Base-by-base conservation (phyloP, 2,797 vertebrate genomes). In the Gobionotothen gibberifrons region DNA sequence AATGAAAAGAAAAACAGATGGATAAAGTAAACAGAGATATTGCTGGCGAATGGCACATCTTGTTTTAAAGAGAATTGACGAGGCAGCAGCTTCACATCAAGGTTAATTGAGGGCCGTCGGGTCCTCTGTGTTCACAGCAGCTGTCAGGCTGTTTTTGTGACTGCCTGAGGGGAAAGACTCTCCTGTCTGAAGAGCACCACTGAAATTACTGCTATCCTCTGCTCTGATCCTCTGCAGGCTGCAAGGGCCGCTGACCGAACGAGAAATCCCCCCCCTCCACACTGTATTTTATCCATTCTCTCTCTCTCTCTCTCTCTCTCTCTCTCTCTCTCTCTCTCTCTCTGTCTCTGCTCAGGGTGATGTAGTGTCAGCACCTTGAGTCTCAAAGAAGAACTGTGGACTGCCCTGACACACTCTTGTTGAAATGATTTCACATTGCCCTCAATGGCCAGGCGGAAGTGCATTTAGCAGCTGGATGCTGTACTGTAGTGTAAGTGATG, bases 211-310 rank as follows among this genome's bases (percentile, higher is more conserved):
- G 83, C 84, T 81, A 47, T 88, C 85, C 90, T 86, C 82, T 82
- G 74, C 85, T 87, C 79, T 88, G 89, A 86, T 88, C 72, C 82
- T 87, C 74, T 65, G 63, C 84, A 87, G 82, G 75, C 84, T 72
- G 66, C 21, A 5, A 78, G 72, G 70, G 81, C 40, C 91, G 93
- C 93, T 94, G 92, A 94, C 85, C 83, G 71, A 89, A 90, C 85
- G 64, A 89, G 81, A 91, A 80, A 59, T 78, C 71, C 46, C 69
- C 62, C 62, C 58, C 72, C 70, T 70, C 58, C 43, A 51, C 65
- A 19, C 60, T 49, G 59, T 48, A 8, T 44, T 51, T 54, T 29
- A 46, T 22, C 17, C 60, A 21, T 15, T 46, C 22, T 68, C 55
- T 22, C 16, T 54, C 57, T 46, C 60, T 22, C 65, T 55, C 21